phyloP scores from a whole-genome alignment of 2,888 invertebrate genomes.

The Polydrusus cervinus region DNA sequence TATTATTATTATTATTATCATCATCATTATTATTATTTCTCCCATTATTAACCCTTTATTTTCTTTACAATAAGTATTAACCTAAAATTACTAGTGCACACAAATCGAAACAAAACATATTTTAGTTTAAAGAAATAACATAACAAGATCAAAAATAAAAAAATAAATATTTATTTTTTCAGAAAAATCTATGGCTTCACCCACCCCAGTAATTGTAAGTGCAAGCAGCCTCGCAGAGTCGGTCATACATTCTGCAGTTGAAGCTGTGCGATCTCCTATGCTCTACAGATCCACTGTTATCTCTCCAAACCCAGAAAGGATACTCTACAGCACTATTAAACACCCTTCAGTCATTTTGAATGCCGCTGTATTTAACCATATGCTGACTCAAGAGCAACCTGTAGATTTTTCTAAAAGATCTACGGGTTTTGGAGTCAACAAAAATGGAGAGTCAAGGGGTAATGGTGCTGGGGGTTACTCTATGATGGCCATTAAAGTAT shows the following conservation, averaged over 20 bases:
- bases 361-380: constrained; percentile 57
- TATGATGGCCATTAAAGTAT: constrained; percentile 51
- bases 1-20: too few relatives aligned
- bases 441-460: constrained; percentile 61
- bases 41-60: too few relatives aligned
- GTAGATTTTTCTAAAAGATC: constrained; percentile 67
- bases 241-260: constrained; percentile 56
- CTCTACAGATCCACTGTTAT: constrained; percentile 74
- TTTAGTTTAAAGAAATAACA: too few relatives aligned
- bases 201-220: constrained; percentile 70
- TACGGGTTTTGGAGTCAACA: constrained; percentile 36
- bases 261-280: constrained; percentile 67
- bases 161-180: constrained; percentile 22
- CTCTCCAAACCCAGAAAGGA: constrained; percentile 74
- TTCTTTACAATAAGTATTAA: too few relatives aligned
- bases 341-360: constrained; percentile 69
- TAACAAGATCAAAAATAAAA: too few relatives aligned
- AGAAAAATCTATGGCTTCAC: constrained; percentile 64
- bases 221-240: constrained; percentile 58
- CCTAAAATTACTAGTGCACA: too few relatives aligned
- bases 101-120: too few relatives aligned
- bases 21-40: too few relatives aligned
- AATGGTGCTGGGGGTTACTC: constrained; percentile 25
- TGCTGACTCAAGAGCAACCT: constrained; percentile 67
- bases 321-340: constrained; percentile 69